A percentile compares a stretch with the other conserved stretches of the same genome.
These are phyloP conservation scores for Petroica traversi DNA, from an alignment of 2,113 vertebrate species.

Conservation along the genomic window DNA sequence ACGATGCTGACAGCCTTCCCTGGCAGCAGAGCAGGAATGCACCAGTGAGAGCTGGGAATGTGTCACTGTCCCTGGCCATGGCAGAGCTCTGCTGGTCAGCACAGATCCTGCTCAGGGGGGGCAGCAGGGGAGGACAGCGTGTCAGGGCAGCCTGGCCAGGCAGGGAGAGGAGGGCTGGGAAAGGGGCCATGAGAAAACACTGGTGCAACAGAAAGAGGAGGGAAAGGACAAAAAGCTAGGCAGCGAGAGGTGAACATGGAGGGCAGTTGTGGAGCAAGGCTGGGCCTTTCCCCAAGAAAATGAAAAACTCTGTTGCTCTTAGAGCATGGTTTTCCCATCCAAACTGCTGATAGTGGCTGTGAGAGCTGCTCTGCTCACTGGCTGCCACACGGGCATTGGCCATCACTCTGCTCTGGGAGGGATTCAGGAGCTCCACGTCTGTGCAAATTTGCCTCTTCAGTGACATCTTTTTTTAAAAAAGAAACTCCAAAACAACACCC, in stretches of 20 bases:
- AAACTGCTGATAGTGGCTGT: fast-evolving
- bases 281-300: neutral
- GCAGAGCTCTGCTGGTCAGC: neutral
- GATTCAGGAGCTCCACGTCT: neutral
- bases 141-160: fast-evolving
- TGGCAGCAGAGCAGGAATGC: fast-evolving
- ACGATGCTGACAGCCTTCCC: neutral
- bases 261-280: neutral
- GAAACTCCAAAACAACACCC: fast-evolving
- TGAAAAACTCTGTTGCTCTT: neutral
- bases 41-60: fast-evolving
- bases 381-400: fast-evolving
- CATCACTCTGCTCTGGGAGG: neutral
- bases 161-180: neutral
- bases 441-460: neutral
- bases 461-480: neutral
- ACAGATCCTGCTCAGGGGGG: fast-evolving
- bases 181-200: fast-evolving
- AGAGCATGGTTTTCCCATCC: fast-evolving
- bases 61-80: neutral
- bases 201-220: neutral
- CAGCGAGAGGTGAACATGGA: neutral
- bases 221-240: neutral
- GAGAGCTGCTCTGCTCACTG: neutral
- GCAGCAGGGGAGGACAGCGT: fast-evolving